phyloP scores from a whole-genome alignment of 2,888 invertebrate species.

The Ichneumoninae sp. region DNA sequence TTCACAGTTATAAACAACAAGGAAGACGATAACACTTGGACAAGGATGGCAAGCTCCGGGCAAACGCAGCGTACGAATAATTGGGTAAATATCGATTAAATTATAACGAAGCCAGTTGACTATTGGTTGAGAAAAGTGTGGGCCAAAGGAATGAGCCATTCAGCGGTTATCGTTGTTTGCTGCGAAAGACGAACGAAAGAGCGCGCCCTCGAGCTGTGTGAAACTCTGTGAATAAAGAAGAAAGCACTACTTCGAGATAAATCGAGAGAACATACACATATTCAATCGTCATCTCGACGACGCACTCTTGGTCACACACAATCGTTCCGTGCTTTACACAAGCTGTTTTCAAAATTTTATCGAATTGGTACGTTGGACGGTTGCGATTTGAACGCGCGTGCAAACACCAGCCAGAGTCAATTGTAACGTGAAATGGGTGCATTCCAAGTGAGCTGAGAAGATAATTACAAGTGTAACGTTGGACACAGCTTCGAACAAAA shows the following conservation, averaged over 20 bases:
- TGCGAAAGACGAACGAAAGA: not conserved
- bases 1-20: constrained; percentile 61
- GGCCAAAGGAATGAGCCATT: constrained; percentile 68
- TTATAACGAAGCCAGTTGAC: constrained; percentile 69
- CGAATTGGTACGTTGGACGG: constrained; percentile 49
- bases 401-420: not conserved
- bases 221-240: not conserved
- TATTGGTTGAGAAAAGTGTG: constrained; percentile 66
- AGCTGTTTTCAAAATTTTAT: constrained; percentile 31
- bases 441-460: constrained; percentile 1
- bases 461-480: not conserved
- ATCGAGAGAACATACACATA: not conserved
- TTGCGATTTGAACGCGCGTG: constrained; percentile 24
- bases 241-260: not conserved
- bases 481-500: not conserved
- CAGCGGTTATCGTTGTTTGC: constrained; percentile 16
- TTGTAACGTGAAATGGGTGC: not conserved
- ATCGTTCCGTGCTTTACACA: not conserved
- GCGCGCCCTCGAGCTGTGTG: constrained; percentile 5
- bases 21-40: constrained; percentile 57
- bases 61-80: constrained; percentile 62
- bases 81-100: constrained; percentile 77
- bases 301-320: not conserved
- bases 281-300: not conserved
- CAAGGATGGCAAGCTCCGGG: constrained; percentile 55